Conservation (phyloP, 2,113 vertebrate species). For the Pachyramphus minor region DNA sequence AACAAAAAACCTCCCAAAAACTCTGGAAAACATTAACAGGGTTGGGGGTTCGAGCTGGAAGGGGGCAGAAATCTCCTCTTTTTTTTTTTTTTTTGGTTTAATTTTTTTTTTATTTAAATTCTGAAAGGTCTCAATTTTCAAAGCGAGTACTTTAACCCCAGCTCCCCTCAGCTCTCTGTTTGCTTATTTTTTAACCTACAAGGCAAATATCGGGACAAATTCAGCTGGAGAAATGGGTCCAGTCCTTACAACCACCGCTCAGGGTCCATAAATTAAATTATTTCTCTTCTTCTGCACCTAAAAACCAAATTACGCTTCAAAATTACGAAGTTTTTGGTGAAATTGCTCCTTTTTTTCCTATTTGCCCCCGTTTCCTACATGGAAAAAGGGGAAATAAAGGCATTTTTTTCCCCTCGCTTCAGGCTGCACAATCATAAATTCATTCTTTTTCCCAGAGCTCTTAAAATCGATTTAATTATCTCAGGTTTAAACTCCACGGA, state of each 20-base stretch:
- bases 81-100: not conserved
- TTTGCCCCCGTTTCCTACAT: not conserved
- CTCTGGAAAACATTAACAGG: conserved; percentile 25
- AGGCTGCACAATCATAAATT: not conserved
- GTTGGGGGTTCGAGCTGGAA: not conserved
- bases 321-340: not conserved
- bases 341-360: not conserved
- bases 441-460: not conserved
- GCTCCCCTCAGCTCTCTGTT: not conserved
- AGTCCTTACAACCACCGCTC: accelerated
- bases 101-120: not conserved
- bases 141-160: not conserved
- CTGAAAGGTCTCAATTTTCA: not conserved
- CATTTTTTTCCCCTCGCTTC: not conserved
- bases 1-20: not conserved
- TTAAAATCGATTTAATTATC: not conserved
- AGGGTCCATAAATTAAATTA: not conserved
- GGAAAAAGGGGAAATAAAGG: not conserved
- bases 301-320: not conserved
- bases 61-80: not conserved
- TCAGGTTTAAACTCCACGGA: not conserved
- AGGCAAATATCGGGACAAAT: not conserved
- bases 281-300: not conserved
- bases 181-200: not conserved
- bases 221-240: accelerated